Percentiles rank a stretch among this genome's conserved stretches.
Evolutionary conservation across 1,140 invertebrate species (phyloP).

Genomic region (Helicorthomorpha holstii): DNA sequence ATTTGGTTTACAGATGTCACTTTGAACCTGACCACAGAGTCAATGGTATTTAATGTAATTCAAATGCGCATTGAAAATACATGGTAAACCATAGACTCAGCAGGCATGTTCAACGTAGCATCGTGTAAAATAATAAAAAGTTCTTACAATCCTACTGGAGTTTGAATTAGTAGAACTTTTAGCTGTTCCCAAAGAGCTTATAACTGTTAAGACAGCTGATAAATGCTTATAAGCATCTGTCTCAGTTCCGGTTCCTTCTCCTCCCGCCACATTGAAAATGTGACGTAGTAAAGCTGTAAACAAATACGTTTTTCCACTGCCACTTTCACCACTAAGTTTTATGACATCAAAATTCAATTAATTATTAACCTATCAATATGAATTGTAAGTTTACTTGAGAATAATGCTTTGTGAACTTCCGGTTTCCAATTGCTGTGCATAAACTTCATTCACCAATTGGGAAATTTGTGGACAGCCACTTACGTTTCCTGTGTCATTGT

Average conservation of each 20-base stretch:
- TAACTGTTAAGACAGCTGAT: slow-evolving; percentile 80
- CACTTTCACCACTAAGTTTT: slow-evolving; percentile 48
- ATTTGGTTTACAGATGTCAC: no score
- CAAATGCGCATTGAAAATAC: no score
- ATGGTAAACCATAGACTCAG: no score
- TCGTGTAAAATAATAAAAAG: no score
- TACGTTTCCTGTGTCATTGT: slow-evolving; percentile 62
- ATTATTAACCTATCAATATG: no score
- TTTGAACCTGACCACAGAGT: no score
- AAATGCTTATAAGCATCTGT: slow-evolving; percentile 94
- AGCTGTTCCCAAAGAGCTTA: slow-evolving; percentile 74
- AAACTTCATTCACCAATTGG: slow-evolving; percentile 74
- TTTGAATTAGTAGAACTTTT: slow-evolving; percentile 77
- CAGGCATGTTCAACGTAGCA: no score
- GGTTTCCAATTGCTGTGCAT: slow-evolving; percentile 80
- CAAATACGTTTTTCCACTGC: slow-evolving; percentile 86
- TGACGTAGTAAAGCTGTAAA: slow-evolving; percentile 79
- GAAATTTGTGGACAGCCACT: slow-evolving; percentile 53
- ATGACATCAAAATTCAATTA: background rate
- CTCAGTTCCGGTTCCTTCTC: slow-evolving; percentile 69
- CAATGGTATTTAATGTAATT: no score
- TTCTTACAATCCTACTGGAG: slow-evolving; percentile 82
- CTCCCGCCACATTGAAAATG: slow-evolving; percentile 76
- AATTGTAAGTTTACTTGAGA: no score
- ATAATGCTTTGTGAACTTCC: slow-evolving; percentile 90